These are phyloP conservation scores for Acromyrmex heyeri DNA, from an alignment of 1,140 invertebrate genomes.

Conservation along the genomic window DNA sequence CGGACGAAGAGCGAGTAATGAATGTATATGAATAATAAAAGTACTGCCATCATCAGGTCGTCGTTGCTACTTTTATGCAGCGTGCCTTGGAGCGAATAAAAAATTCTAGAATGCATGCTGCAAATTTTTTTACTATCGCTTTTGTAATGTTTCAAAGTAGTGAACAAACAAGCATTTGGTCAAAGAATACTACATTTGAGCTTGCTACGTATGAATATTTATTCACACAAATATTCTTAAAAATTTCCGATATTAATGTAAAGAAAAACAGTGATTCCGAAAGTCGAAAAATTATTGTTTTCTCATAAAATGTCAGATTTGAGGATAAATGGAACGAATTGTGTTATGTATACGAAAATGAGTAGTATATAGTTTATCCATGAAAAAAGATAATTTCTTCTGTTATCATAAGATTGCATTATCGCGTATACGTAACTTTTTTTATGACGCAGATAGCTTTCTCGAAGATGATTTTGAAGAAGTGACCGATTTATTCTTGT, in stretches of 20 bases:
- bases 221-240: not conserved
- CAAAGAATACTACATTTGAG: not conserved
- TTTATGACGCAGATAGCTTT: not conserved
- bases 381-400: constrained; percentile 9
- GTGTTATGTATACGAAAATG: not conserved
- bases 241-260: not conserved
- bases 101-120: not conserved
- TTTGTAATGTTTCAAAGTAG: not conserved
- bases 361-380: not conserved
- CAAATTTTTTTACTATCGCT: not conserved
- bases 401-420: constrained; percentile 6
- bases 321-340: not conserved
- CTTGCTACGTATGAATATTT: not conserved
- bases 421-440: not conserved
- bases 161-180: not conserved
- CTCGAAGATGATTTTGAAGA: not conserved
- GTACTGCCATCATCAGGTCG: not conserved
- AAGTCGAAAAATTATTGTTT: not conserved
- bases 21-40: not conserved
- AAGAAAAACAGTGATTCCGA: not conserved
- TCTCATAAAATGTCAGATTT: not conserved
- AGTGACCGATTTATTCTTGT: not conserved
- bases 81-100: not conserved
- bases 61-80: not conserved
- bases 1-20: not conserved